A percentile compares a stretch with the other conserved stretches of the same genome.
Conservation (phyloP, 2,113 vertebrate genomes). For the Tachysurus fulvidraco region DNA sequence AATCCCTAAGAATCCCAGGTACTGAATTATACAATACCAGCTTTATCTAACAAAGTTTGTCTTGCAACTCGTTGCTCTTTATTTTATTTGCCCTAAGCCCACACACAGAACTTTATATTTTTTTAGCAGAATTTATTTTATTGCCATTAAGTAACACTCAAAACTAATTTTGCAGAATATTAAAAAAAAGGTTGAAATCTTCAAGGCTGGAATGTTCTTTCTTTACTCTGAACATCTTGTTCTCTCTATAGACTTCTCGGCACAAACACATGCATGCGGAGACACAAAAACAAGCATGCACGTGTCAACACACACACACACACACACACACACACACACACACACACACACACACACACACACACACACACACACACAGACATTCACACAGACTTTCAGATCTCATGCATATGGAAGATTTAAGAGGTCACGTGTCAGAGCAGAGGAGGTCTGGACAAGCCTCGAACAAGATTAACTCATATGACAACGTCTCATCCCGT, state of each 20-base stretch:
- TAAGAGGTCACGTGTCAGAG: conserved; percentile 3
- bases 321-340: conserved; percentile 30
- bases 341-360: conserved; percentile 30
- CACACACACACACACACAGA: conserved; percentile 26
- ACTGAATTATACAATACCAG: neutral
- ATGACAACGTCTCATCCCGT: neutral
- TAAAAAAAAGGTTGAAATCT: neutral
- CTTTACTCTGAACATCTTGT: neutral
- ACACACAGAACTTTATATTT: neutral
- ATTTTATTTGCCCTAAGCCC: too few relatives aligned
- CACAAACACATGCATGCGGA: conserved; percentile 26
- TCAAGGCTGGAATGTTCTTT: neutral
- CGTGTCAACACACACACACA: conserved; percentile 17
- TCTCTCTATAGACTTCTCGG: neutral
- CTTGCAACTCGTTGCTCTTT: neutral
- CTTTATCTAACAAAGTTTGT: neutral
- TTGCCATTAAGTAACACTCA: neutral
- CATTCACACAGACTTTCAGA: neutral
- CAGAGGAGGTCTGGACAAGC: conserved; percentile 9
- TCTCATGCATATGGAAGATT: neutral
- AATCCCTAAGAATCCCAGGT: neutral
- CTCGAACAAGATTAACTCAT: neutral
- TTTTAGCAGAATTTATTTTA: neutral
- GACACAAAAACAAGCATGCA: conserved; percentile 21
- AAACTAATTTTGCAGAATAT: neutral